Evolutionary conservation across 2,888 invertebrate genomes (phyloP), one percentile per base, ranked within the genome.

Genomic region (Andrena dorsata): DNA sequence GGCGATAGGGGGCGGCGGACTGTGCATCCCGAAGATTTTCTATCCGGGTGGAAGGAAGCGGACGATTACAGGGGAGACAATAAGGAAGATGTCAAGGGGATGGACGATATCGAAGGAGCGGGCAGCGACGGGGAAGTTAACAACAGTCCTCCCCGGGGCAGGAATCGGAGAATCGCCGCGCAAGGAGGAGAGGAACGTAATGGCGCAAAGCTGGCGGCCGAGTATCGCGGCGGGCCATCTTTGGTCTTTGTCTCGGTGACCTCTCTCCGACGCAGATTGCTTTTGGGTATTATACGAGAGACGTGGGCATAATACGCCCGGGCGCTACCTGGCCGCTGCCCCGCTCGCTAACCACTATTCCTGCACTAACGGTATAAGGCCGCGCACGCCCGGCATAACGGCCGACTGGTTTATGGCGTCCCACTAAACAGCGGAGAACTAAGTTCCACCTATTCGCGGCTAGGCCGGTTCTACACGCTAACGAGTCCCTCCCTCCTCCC

Each of bases 231-330:
- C 82, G 76, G 80, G 83, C 83, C 87, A 87, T 87, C 87, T 85
- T 84, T 80, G 80, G 64, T 87, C 87, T 87, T 87, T 85, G 87
- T 87, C 87, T 82, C 80, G 83, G 78, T 85, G 85, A 87, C 87
- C 87, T 85, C 80, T 81, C 74, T 81, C 72, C 78, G 61, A 56
- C 79, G 85, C 77, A 81, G 83, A 86, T 86, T 77, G 83, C 86
- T 86, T 79, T 86, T 51, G 81, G 83, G 83, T 75, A 86, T 86
- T 86, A 86, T 84, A 86, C 78, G 84, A 77, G 83, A 86, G 80
- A 86, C 84, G 80, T 77, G 78, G 81, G 83, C 81, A 86, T 83
- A 83, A 86, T 86, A 83, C 84, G 76, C 61, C 10, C 41, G 41
- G 41, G 63, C 80, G 53, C 72, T 68, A 76, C 72, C 74, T 76